Conservation (phyloP, 2,888 invertebrate genomes). For the Lingula anatina region DNA sequence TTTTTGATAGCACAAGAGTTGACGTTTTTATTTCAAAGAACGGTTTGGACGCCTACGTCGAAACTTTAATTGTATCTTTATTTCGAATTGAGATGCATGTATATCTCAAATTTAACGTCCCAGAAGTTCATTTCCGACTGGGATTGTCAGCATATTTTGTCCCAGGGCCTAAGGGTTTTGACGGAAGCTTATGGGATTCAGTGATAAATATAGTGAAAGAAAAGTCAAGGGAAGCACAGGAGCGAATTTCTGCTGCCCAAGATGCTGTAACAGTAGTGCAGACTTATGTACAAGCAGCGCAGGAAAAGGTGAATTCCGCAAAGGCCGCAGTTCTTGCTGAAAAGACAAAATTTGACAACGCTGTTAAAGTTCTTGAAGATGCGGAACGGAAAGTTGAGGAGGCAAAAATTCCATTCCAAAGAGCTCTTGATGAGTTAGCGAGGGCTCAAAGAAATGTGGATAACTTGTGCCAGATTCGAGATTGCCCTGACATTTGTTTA, state of each 20-base stretch:
- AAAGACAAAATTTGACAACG: slow-evolving; percentile 12
- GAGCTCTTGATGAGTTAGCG: slow-evolving; percentile 8
- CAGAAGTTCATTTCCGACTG: too few relatives aligned
- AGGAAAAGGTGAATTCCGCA: slow-evolving; percentile 6
- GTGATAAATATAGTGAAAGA: slow-evolving; percentile 4
- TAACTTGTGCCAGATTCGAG: slow-evolving; percentile 14
- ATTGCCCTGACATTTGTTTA: slow-evolving; percentile 12
- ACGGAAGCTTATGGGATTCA: slow-evolving; percentile 13
- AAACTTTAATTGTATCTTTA: slow-evolving; percentile 12
- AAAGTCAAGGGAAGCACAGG: slow-evolving; percentile 9
- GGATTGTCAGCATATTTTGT: too few relatives aligned
- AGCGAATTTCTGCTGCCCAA: too few relatives aligned
- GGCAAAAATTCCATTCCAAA: slow-evolving; percentile 14
- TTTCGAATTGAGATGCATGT: slow-evolving; percentile 10
- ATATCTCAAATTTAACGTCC: slow-evolving; percentile 6
- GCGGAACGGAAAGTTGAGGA: slow-evolving; percentile 14
- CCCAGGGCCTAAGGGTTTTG: slow-evolving; percentile 9
- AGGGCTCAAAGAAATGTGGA: slow-evolving; percentile 15
- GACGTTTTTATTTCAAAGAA: slow-evolving; percentile 12
- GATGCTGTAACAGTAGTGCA: slow-evolving; percentile 10
- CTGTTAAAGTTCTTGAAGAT: slow-evolving; percentile 9
- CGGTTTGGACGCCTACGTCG: slow-evolving; percentile 9
- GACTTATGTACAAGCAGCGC: slow-evolving; percentile 3
- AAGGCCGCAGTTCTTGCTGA: slow-evolving; percentile 7
- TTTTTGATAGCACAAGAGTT: slow-evolving; percentile 7